Evolutionary conservation across 2,797 vertebrate genomes (phyloP).

Genomic region (Eulemur mongoz): DNA sequence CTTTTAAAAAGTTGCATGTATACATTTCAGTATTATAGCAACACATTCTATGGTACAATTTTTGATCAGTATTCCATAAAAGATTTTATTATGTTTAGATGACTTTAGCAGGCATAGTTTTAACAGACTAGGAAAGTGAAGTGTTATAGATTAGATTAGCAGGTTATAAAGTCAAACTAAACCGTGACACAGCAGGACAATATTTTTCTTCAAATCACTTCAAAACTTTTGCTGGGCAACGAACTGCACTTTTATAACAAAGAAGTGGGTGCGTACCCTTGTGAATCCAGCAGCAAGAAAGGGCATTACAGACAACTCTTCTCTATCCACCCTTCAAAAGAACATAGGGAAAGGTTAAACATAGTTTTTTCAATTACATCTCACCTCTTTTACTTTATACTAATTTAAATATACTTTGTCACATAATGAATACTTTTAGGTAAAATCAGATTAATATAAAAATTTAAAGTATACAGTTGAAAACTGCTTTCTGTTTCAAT

Average conservation of each 20-base stretch:
- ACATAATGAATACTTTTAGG: neutral
- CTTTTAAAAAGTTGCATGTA: neutral
- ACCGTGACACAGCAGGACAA: neutral
- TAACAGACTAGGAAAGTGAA: neutral
- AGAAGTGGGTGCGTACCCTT: slow-evolving; percentile 88
- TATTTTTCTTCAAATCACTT: slow-evolving; percentile 14
- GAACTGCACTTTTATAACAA: neutral
- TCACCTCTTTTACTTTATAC: neutral
- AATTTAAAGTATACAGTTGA: neutral
- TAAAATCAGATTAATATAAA: neutral
- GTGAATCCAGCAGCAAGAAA: slow-evolving; percentile 97
- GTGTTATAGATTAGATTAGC: neutral
- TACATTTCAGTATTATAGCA: neutral
- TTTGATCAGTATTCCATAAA: neutral
- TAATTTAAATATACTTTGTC: neutral
- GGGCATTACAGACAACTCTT: slow-evolving; percentile 95
- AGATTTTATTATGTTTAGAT: neutral
- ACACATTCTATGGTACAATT: neutral
- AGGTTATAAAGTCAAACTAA: slow-evolving; percentile 4
- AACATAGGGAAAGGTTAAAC: slow-evolving; percentile 76
- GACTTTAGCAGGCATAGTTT: neutral
- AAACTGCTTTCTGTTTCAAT: slow-evolving; percentile 10
- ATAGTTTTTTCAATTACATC: neutral
- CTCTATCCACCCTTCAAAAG: slow-evolving; percentile 90
- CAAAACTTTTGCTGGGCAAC: neutral